Evolutionary conservation across 2,888 invertebrate species (phyloP).

Genomic region (Himalopsyche japonica): DNA sequence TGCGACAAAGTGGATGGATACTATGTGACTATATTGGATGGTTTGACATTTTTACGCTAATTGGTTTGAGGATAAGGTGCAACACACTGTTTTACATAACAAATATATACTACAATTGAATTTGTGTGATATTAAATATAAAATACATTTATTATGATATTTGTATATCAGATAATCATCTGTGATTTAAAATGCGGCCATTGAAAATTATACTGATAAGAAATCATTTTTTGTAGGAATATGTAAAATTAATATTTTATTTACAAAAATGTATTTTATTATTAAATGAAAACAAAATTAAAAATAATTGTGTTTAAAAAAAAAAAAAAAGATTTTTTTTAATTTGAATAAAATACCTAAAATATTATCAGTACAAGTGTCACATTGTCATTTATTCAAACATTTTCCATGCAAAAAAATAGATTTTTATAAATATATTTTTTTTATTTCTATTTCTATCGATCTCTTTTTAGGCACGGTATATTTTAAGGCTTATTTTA

Average conservation of each 20-base stretch:
- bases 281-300: too few species aligned
- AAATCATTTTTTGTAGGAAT: too few species aligned
- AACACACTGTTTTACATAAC: not conserved
- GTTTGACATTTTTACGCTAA: not conserved
- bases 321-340: not conserved
- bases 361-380: not conserved
- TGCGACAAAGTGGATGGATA: constrained; percentile 2
- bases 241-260: too few species aligned
- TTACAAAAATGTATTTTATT: too few species aligned
- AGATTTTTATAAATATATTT: not conserved
- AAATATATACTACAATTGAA: not conserved
- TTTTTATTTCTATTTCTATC: not conserved
- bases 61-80: not conserved
- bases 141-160: not conserved
- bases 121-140: not conserved
- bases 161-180: not conserved
- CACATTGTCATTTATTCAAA: not conserved
- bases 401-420: constrained; percentile 6
- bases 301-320: too few species aligned
- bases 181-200: not conserved
- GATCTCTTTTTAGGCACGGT: constrained; percentile 20
- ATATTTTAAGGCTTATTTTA: constrained; percentile 17
- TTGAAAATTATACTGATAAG: not conserved
- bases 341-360: not conserved
- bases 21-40: not conserved